Percentiles rank a stretch among this genome's conserved stretches.
Evolutionary conservation across 2,888 invertebrate genomes (phyloP).

Genomic region (Ennomos quercinarius): DNA sequence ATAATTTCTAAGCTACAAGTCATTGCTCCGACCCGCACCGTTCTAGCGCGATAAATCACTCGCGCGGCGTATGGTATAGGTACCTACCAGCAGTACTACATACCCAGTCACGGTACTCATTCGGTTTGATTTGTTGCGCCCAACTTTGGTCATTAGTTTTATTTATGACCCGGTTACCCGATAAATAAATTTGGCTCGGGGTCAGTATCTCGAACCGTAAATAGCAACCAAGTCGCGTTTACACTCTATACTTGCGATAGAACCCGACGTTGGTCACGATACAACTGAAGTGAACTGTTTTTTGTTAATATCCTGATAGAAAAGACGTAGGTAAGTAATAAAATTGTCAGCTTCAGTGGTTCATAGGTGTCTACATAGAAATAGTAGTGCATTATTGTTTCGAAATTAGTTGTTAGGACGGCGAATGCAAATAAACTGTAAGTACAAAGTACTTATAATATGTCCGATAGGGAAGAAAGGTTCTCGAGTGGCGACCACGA

Average conservation of each 20-base stretch:
- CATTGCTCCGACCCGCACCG: slow-evolving; percentile 1
- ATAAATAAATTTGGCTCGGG: slow-evolving; percentile 38
- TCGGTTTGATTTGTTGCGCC: slow-evolving; percentile 39
- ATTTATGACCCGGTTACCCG: slow-evolving; percentile 35
- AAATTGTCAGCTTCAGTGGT: too few species aligned
- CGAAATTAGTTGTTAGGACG: too few species aligned
- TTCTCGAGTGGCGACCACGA: too few species aligned
- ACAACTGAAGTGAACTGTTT: background rate
- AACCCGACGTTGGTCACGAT: background rate
- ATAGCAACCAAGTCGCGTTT: slow-evolving; percentile 8
- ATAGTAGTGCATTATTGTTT: too few species aligned
- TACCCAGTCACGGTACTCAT: slow-evolving; percentile 39
- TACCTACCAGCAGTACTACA: slow-evolving; percentile 1
- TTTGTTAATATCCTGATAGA: background rate
- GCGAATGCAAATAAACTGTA: too few species aligned
- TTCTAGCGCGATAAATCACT: slow-evolving; percentile 14
- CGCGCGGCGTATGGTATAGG: background rate
- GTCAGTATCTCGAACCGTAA: slow-evolving; percentile 25
- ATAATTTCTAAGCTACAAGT: background rate
- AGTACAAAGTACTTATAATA: too few species aligned
- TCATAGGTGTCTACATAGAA: too few species aligned
- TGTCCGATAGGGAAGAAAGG: too few species aligned
- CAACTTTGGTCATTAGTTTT: slow-evolving; percentile 37
- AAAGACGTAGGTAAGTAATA: too few species aligned
- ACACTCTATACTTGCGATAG: background rate